Conservation (phyloP, 2,888 invertebrate species). For the Callyntrura guangdongensis region DNA sequence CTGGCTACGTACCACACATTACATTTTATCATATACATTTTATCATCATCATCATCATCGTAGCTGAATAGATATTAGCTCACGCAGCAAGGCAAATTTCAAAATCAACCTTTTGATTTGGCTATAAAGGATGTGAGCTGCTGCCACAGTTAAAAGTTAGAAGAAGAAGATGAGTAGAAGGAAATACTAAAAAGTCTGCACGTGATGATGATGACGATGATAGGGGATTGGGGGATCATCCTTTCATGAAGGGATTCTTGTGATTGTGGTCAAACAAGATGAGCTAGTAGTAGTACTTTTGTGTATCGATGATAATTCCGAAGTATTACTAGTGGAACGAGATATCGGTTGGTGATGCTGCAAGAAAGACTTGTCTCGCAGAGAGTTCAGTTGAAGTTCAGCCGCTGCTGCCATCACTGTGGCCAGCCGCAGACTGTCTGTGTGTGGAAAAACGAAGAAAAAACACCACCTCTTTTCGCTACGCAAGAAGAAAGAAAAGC, state of each 20-base stretch:
- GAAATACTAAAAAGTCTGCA: constrained; percentile 28
- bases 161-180: constrained; percentile 13
- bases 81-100: constrained; percentile 2
- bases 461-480: background rate
- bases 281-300: constrained; percentile 16
- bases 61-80: background rate
- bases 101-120: constrained; percentile 21
- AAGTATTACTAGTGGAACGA: background rate
- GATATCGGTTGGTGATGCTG: background rate
- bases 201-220: constrained; percentile 35
- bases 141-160: constrained; percentile 1
- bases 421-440: constrained; percentile 36
- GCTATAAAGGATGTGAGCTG: background rate
- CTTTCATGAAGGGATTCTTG: constrained; percentile 31
- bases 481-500: background rate
- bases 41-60: too few species aligned
- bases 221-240: constrained; percentile 25
- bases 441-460: background rate
- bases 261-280: constrained; percentile 59
- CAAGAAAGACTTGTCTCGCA: background rate
- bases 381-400: constrained; percentile 72
- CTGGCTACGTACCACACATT: constrained; percentile 32
- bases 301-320: too few species aligned
- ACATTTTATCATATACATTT: background rate
- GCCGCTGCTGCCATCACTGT: constrained; percentile 2